phyloP scores from a whole-genome alignment of 2,888 invertebrate genomes.

The Pollenia angustigena region DNA sequence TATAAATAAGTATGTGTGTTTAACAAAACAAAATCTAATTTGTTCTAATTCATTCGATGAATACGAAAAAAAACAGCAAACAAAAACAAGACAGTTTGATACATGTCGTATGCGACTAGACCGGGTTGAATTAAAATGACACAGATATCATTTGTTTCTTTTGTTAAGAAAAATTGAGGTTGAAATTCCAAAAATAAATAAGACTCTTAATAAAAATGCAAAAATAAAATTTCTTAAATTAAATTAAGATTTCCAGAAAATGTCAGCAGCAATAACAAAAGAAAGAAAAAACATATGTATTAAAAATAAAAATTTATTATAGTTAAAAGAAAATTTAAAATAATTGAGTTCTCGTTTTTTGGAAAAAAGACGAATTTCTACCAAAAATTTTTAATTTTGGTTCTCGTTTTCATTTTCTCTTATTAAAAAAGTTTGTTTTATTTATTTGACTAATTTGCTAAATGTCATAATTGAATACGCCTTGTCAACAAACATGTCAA shows the following conservation, averaged over 20 bases:
- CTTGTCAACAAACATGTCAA: conserved; percentile 63
- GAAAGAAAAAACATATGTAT: conserved; percentile 32
- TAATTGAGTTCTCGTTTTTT: conserved; percentile 29
- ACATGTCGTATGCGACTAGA: conserved; percentile 61
- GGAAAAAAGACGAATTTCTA: neutral
- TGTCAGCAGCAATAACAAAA: conserved; percentile 44
- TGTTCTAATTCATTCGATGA: conserved; percentile 30
- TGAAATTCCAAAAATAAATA: conserved; percentile 63
- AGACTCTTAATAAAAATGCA: conserved; percentile 44
- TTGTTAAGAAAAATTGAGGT: conserved; percentile 28
- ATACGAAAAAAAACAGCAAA: neutral
- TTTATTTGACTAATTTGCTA: conserved; percentile 59
- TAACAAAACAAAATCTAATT: neutral
- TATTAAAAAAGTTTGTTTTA: neutral
- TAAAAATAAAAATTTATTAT: conserved; percentile 54
- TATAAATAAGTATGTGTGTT: neutral
- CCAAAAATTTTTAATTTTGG: neutral
- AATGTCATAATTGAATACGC: conserved; percentile 56
- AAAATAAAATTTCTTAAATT: conserved; percentile 50
- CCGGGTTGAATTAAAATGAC: conserved; percentile 53
- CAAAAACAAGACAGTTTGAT: neutral
- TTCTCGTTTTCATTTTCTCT: neutral
- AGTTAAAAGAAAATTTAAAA: conserved; percentile 3
- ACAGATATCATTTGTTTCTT: conserved; percentile 43
- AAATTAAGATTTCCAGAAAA: conserved; percentile 67